phyloP scores from a whole-genome alignment of 2,888 invertebrate genomes.

The Strigamia maritima region DNA sequence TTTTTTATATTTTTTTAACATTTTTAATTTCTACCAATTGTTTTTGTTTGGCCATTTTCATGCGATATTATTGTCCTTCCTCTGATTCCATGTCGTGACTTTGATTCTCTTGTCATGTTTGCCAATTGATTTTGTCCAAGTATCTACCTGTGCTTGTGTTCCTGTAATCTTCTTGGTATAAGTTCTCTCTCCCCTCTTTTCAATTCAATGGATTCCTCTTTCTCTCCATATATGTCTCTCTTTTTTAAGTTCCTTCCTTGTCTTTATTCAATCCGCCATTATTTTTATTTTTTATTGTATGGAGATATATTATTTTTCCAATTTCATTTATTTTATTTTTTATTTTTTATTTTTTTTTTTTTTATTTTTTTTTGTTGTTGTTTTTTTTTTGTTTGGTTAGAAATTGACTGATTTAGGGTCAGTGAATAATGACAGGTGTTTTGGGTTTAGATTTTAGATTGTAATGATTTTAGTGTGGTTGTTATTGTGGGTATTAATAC shows the following conservation, averaged over 20 bases:
- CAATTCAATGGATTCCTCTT: constrained; percentile 20
- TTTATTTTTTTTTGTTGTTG: not conserved
- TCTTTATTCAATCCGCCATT: not conserved
- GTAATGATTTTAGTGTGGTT: not conserved
- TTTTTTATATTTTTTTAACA: no score
- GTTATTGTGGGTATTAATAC: not conserved
- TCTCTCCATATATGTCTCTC: not conserved
- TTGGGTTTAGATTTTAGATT: not conserved
- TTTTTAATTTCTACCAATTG: no score
- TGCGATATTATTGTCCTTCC: not conserved
- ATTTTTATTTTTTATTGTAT: not conserved
- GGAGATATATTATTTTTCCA: not conserved
- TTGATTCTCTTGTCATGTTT: constrained; percentile 30
- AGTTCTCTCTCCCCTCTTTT: not conserved
- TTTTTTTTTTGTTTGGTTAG: not conserved
- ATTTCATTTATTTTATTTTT: not conserved
- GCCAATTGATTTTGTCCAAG: constrained; percentile 30
- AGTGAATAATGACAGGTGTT: constrained; percentile 18
- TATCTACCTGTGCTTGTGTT: constrained; percentile 5
- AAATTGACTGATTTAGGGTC: not conserved
- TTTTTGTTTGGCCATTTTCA: not conserved
- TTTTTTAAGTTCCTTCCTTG: constrained; percentile 2
- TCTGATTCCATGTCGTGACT: constrained; percentile 34
- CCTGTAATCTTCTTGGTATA: constrained; percentile 15
- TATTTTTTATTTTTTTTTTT: not conserved